phyloP scores from a whole-genome alignment of 2,888 invertebrate genomes.

The Podabrus alpinus region DNA sequence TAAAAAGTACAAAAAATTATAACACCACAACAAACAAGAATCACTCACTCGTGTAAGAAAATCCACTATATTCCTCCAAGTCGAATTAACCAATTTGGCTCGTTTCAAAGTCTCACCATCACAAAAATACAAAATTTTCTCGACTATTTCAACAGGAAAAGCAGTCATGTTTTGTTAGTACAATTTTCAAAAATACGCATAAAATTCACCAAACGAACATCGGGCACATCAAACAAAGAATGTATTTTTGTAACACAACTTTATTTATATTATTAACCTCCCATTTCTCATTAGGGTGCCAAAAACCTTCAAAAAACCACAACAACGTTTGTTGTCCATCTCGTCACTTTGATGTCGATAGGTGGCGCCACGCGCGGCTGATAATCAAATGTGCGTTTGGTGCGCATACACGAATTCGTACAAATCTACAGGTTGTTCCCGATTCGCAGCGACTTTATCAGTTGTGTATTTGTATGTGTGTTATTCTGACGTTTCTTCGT shows the following conservation, averaged over 20 bases:
- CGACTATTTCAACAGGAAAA: slow-evolving; percentile 51
- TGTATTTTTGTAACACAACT: background rate
- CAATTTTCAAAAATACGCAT: background rate
- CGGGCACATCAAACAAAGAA: slow-evolving; percentile 4
- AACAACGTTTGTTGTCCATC: background rate
- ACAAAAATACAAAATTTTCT: slow-evolving; percentile 49
- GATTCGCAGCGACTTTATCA: slow-evolving; percentile 22
- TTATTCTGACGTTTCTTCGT: background rate
- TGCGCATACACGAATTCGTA: slow-evolving; percentile 13
- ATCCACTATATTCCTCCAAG: slow-evolving; percentile 45
- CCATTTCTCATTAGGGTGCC: background rate
- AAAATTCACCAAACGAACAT: background rate
- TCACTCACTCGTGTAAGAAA: slow-evolving; percentile 47
- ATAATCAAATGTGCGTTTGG: background rate
- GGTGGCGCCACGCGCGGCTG: background rate
- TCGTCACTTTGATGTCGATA: background rate
- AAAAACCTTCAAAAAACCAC: background rate
- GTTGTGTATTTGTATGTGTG: slow-evolving; percentile 16
- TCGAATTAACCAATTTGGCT: slow-evolving; percentile 44
- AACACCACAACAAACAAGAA: background rate
- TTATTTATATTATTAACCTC: background rate
- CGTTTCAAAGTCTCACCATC: slow-evolving; percentile 50
- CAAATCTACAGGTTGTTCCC: slow-evolving; percentile 35
- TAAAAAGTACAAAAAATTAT: slow-evolving; percentile 24
- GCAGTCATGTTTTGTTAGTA: slow-evolving; percentile 37